A percentile compares a stretch with the other conserved stretches of the same genome.
Evolutionary conservation across 2,888 invertebrate species (phyloP).

Genomic region (Unio pictorum): DNA sequence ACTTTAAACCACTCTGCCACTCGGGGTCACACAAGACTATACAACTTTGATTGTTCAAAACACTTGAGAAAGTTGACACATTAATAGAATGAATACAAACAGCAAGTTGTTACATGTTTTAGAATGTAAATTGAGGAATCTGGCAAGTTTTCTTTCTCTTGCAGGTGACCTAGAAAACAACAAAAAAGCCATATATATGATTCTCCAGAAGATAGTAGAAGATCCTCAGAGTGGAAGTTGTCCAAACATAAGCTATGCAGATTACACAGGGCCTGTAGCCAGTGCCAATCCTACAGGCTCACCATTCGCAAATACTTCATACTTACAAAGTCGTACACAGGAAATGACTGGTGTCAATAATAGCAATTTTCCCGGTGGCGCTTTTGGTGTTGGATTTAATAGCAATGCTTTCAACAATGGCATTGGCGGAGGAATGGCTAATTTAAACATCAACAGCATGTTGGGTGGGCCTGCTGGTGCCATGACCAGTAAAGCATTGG

Average conservation of each 20-base stretch:
- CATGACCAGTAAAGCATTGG: slow-evolving; percentile 64
- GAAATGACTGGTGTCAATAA: slow-evolving; percentile 59
- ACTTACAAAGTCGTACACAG: slow-evolving; percentile 54
- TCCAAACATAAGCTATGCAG: slow-evolving; percentile 96
- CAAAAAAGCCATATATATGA: slow-evolving; percentile 78
- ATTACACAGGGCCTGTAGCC: slow-evolving; percentile 78
- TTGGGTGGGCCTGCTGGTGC: slow-evolving; percentile 48
- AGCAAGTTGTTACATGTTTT: no score
- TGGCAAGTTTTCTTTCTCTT: slow-evolving; percentile 17
- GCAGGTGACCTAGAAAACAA: slow-evolving; percentile 68
- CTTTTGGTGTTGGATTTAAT: slow-evolving; percentile 61
- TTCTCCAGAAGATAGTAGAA: slow-evolving; percentile 96
- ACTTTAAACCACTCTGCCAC: no score
- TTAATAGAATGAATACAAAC: no score
- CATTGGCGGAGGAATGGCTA: slow-evolving; percentile 62
- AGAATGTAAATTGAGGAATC: no score
- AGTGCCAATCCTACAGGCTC: slow-evolving; percentile 91
- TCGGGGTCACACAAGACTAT: no score
- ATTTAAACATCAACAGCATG: slow-evolving; percentile 62
- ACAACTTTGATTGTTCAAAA: no score
- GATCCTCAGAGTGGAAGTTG: slow-evolving; percentile 97
- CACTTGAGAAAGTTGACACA: no score
- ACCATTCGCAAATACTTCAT: slow-evolving; percentile 80
- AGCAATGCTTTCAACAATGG: slow-evolving; percentile 57
- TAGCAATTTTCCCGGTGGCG: slow-evolving; percentile 55